A percentile compares a stretch with the other conserved stretches of the same genome.
phyloP scores from a whole-genome alignment of 1,140 invertebrate species.

The Latrodectus geometricus region DNA sequence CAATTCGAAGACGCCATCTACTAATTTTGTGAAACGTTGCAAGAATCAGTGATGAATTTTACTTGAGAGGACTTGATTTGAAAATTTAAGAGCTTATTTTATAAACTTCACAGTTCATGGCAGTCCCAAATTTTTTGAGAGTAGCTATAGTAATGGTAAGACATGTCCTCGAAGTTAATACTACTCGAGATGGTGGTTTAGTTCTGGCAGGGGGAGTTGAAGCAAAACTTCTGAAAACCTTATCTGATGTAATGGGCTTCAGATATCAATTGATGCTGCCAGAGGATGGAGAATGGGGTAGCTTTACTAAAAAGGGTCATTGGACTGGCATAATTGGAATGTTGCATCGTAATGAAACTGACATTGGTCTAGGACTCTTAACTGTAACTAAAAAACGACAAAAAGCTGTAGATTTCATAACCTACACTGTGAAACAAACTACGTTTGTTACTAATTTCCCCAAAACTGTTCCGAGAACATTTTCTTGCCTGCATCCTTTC shows the following conservation, averaged over 20 bases:
- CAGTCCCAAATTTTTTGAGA: constrained; percentile 1
- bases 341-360: constrained; percentile 12
- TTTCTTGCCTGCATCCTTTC: neutral
- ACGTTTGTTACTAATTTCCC: constrained; percentile 9
- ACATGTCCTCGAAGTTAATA: neutral
- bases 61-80: no score
- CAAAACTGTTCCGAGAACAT: neutral
- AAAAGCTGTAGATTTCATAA: constrained; percentile 2
- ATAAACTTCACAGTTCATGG: neutral
- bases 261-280: neutral
- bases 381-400: neutral
- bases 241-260: constrained; percentile 9
- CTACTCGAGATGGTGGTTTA: neutral
- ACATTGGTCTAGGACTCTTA: constrained; percentile 3
- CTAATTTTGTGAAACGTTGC: no score
- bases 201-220: neutral
- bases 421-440: neutral
- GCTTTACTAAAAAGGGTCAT: no score
- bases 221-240: neutral
- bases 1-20: no score
- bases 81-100: no score
- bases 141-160: neutral
- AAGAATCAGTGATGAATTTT: no score
- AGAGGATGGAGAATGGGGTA: neutral
- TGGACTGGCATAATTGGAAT: constrained; percentile 40